phyloP scores from a whole-genome alignment of 1,140 invertebrate genomes.

The Leptinotarsa undecemlineata region DNA sequence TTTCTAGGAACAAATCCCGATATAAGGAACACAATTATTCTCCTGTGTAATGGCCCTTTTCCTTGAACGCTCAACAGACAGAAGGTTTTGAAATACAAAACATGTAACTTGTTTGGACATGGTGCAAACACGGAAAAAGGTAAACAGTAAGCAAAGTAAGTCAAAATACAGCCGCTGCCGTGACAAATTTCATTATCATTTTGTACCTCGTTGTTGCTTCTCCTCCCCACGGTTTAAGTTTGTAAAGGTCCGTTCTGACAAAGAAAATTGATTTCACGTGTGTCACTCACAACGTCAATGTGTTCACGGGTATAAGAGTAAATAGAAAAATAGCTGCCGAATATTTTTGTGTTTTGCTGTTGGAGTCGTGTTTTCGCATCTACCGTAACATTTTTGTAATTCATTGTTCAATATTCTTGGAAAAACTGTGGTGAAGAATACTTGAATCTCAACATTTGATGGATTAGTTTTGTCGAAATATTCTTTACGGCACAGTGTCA shows the following conservation, averaged over 20 bases:
- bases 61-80: background rate
- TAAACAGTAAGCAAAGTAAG: slow-evolving; percentile 6
- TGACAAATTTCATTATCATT: slow-evolving; percentile 6
- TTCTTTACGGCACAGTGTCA: too few species aligned
- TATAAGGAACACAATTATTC: background rate
- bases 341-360: background rate
- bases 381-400: slow-evolving; percentile 1
- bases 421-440: too few species aligned
- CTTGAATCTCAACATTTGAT: too few species aligned
- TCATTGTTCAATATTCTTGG: background rate
- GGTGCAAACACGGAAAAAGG: background rate
- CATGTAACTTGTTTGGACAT: slow-evolving; percentile 6
- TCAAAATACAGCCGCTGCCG: background rate
- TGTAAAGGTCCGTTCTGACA: slow-evolving; percentile 3
- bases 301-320: background rate
- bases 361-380: background rate
- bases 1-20: background rate
- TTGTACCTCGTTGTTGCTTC: background rate
- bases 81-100: background rate
- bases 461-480: too few species aligned
- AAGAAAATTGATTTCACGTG: slow-evolving; percentile 6
- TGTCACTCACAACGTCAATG: background rate
- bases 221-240: background rate
- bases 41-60: background rate
- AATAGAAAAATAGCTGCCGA: background rate